Conservation (phyloP, 1,140 invertebrate genomes). For the Bombus vancouverensis region DNA sequence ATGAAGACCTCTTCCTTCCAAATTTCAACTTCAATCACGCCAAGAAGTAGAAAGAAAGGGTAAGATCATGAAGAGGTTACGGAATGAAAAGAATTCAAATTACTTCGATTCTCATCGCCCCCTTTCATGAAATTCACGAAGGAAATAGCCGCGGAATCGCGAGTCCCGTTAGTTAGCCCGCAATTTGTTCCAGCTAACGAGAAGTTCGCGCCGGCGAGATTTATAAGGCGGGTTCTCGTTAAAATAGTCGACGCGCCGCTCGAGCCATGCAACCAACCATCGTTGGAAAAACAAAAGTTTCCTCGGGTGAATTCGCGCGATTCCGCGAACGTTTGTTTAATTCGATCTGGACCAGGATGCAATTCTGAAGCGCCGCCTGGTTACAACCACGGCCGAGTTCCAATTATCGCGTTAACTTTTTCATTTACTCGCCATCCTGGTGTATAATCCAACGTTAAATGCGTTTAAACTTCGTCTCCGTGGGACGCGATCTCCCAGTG, state of each 20-base stretch:
- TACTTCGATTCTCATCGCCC: background rate
- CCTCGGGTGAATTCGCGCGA: background rate
- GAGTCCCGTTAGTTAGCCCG: constrained; percentile 34
- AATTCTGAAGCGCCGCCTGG: too few relatives aligned
- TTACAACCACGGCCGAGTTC: constrained; percentile 2
- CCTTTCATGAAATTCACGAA: background rate
- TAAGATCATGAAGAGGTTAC: too few relatives aligned
- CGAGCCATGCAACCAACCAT: background rate
- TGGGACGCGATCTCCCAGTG: too few relatives aligned
- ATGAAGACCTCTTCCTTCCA: background rate
- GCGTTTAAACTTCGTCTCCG: constrained; percentile 18
- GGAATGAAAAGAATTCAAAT: constrained; percentile 13
- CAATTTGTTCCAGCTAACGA: constrained; percentile 39
- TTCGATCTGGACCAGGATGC: background rate
- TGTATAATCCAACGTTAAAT: constrained; percentile 33
- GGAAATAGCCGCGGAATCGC: background rate
- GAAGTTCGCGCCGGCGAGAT: constrained; percentile 27
- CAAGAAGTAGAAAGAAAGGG: background rate
- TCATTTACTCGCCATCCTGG: constrained; percentile 32
- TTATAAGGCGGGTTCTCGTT: constrained; percentile 38
- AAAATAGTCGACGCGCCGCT: constrained; percentile 33
- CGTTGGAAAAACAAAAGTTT: constrained; percentile 26
- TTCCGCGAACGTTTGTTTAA: constrained; percentile 38
- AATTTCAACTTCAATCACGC: background rate
- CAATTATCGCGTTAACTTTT: constrained; percentile 48